phyloP scores from a whole-genome alignment of 2,113 vertebrate genomes.

The Chionodraco myersi region DNA sequence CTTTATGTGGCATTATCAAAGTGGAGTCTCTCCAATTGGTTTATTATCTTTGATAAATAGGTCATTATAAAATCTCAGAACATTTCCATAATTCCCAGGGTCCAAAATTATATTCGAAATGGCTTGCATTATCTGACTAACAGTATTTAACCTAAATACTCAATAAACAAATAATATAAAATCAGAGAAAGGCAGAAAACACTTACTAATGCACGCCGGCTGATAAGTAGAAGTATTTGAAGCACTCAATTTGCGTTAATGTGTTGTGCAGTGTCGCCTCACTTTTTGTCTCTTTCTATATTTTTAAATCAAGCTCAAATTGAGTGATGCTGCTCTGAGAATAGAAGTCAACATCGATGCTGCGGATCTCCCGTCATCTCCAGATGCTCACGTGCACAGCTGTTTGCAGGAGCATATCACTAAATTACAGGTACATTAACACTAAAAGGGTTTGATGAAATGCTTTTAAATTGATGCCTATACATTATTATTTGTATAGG shows the following conservation, averaged over 20 bases:
- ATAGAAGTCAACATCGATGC: conserved; percentile 86
- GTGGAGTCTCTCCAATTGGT: neutral
- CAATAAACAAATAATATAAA: neutral
- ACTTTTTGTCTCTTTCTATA: conserved; percentile 17
- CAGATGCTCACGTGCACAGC: conserved; percentile 83
- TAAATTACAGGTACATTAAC: conserved; percentile 89
- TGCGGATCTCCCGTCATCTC: conserved; percentile 81
- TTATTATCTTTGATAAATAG: no score
- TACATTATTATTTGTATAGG: neutral
- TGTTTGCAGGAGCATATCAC: conserved; percentile 90
- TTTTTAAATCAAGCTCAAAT: conserved; percentile 87
- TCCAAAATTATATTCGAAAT: neutral
- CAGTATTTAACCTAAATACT: neutral
- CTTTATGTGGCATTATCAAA: neutral
- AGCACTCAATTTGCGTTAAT: neutral
- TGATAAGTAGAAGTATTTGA: neutral
- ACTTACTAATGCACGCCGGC: neutral
- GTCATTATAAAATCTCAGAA: no score
- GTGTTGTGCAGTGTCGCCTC: neutral
- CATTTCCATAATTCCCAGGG: neutral
- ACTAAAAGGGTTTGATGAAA: conserved; percentile 10
- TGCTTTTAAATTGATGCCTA: neutral
- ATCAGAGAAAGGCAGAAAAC: neutral
- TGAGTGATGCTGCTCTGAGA: conserved; percentile 88
- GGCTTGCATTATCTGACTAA: neutral